Evolutionary conservation across 2,113 vertebrate genomes (phyloP), one percentile per base, ranked within the genome.

Genomic region (Microtus pennsylvanicus): DNA sequence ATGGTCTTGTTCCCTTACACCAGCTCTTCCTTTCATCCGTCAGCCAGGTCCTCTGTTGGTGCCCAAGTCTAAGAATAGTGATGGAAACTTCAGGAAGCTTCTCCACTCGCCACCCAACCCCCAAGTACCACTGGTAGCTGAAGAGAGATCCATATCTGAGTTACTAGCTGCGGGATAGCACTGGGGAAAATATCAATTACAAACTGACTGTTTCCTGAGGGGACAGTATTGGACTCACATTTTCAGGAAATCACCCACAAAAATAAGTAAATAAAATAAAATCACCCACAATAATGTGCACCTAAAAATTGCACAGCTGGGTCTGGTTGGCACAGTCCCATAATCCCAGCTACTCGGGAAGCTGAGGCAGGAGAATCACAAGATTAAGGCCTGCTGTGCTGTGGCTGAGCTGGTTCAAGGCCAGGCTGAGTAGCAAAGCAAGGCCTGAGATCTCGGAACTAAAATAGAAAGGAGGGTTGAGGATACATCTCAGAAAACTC

Each of bases 121-220:
- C 50, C 28, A 58, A 28, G 33, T 6, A 26, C 33, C 42, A 47
- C 1, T 81, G 6, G 30, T 33, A 52, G 65, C 38, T 74, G 22
- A 61, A 55, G 13, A n/a, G n/a, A 91, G 26, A 69, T 55, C 67
- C 38, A 30, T 35, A 67, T 19, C 42, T 83, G 72, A 86, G 75
- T 55, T 69, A 47, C 86, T 45, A 87, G 82, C 52, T 35, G 61
- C 11, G 17, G 74, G 47, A 83, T 61, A 30, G 28, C 67, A 85
- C 4, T 50, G 13, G 19, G 26, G 45, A n/a, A 86, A 89, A 67
- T 33, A 24, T 50, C 87, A 78, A 91, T 52, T 93, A 81, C 30
- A 83, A 70, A 42, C 38, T 42, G 38, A 93, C 33, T 93, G 87
- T 95, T 94, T 94, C 94, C 91, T 69, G 52, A 91, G 93, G 78